A percentile compares a stretch with the other conserved stretches of the same genome.
Evolutionary conservation across 2,113 vertebrate species (phyloP).

Genomic region (Leiothrix lutea): DNA sequence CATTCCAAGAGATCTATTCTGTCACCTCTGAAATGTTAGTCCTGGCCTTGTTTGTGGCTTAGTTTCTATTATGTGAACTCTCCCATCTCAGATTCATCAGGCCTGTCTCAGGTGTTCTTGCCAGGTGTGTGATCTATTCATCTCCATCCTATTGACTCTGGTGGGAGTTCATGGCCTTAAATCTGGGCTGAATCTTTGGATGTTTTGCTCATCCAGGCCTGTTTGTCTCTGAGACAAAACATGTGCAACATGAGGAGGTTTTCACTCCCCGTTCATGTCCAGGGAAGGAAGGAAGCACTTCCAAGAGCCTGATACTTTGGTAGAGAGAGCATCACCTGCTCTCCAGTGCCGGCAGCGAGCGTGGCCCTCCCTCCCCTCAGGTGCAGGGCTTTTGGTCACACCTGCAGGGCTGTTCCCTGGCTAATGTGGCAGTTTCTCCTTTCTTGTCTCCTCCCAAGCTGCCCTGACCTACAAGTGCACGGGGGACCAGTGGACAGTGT

Average conservation of each 20-base stretch:
- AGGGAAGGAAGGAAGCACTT: neutral
- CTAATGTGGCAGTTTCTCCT: neutral
- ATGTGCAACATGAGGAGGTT: neutral
- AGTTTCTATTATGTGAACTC: neutral
- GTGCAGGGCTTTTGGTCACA: neutral
- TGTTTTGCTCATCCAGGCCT: neutral
- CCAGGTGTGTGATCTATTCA: neutral
- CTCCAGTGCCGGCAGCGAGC: neutral
- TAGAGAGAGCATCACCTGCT: neutral
- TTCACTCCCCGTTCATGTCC: neutral
- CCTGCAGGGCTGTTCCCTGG: neutral
- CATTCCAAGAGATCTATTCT: neutral
- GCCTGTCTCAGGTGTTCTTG: neutral
- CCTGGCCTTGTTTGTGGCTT: neutral
- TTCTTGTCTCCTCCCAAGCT: constrained; percentile 71
- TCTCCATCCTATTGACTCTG: neutral
- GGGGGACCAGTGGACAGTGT: constrained; percentile 94
- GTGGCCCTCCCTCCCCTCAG: neutral
- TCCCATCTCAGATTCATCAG: neutral
- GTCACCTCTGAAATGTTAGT: neutral
- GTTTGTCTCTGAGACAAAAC: neutral
- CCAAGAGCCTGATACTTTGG: neutral
- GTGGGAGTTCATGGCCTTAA: neutral
- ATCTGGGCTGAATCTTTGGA: neutral
- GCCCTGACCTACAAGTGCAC: constrained; percentile 93